Evolutionary conservation across 2,113 vertebrate genomes (phyloP).

Genomic region (Lichenostomus cassidix): DNA sequence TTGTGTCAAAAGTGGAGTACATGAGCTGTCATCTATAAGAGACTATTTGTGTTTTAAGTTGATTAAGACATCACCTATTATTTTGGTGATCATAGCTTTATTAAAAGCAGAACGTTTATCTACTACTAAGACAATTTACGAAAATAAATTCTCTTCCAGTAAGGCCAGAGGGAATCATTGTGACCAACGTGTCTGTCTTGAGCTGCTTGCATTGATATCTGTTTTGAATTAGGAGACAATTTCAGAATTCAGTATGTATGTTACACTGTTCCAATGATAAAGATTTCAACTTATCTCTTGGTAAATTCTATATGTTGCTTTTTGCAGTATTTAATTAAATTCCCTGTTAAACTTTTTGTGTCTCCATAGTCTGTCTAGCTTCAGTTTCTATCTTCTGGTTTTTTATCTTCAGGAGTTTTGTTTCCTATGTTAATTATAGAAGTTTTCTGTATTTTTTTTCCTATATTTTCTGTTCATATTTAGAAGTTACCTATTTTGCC

Average conservation of each 20-base stretch:
- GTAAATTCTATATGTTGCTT: accelerated
- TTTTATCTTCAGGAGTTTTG: background rate
- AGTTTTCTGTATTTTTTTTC: background rate
- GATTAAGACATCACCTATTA: background rate
- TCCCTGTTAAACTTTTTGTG: background rate
- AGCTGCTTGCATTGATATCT: background rate
- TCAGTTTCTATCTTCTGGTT: background rate
- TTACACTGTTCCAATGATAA: background rate
- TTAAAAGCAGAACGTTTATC: background rate
- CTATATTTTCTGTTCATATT: background rate
- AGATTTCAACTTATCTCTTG: background rate
- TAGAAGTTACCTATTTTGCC: background rate
- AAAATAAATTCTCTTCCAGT: background rate
- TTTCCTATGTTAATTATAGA: background rate
- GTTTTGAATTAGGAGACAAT: background rate
- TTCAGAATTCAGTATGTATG: background rate
- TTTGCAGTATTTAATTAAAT: background rate
- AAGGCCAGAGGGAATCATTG: background rate
- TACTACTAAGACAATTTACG: background rate
- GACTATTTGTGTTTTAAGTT: background rate
- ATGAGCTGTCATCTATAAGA: accelerated
- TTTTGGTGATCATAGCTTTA: background rate
- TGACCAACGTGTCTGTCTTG: background rate
- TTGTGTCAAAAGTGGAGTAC: background rate
- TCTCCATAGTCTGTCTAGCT: background rate